Percentiles rank a stretch among this genome's conserved stretches.
These are phyloP conservation scores for Heterohyrax brucei DNA, from an alignment of 2,797 vertebrate genomes.

Conservation along the genomic window DNA sequence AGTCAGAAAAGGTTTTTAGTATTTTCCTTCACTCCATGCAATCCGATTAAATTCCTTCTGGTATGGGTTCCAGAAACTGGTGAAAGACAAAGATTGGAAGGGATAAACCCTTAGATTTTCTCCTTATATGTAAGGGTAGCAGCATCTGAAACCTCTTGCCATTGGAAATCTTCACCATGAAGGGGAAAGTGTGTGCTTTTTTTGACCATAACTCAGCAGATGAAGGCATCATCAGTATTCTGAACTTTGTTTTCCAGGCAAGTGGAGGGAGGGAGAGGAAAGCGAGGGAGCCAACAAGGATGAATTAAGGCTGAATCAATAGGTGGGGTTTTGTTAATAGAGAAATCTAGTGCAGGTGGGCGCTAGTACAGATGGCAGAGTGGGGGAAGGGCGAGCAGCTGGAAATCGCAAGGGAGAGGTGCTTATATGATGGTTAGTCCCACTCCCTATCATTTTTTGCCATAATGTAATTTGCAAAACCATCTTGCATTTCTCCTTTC, in stretches of 20 bases:
- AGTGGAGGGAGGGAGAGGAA: neutral
- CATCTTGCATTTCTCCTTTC: neutral
- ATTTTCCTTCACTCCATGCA: conserved; percentile 6
- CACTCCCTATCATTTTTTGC: neutral
- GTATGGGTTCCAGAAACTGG: neutral
- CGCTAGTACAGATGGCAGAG: neutral
- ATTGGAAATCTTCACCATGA: neutral
- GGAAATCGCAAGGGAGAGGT: neutral
- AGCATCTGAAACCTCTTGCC: neutral
- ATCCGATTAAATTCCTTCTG: conserved; percentile 13
- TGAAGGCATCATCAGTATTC: neutral
- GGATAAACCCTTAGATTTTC: neutral
- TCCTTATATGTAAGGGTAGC: neutral
- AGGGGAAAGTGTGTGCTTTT: neutral
- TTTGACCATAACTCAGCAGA: neutral
- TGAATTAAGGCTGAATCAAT: conserved; percentile 54
- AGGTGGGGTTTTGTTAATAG: conserved; percentile 52
- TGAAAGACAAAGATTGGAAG: neutral
- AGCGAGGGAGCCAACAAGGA: neutral
- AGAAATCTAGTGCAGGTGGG: neutral
- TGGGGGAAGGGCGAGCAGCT: neutral
- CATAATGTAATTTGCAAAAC: neutral
- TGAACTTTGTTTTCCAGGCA: neutral
- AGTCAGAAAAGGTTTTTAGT: neutral
- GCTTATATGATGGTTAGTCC: neutral